Base-by-base conservation (phyloP, 2,113 vertebrate species). In the Tenrec ecaudatus region DNA sequence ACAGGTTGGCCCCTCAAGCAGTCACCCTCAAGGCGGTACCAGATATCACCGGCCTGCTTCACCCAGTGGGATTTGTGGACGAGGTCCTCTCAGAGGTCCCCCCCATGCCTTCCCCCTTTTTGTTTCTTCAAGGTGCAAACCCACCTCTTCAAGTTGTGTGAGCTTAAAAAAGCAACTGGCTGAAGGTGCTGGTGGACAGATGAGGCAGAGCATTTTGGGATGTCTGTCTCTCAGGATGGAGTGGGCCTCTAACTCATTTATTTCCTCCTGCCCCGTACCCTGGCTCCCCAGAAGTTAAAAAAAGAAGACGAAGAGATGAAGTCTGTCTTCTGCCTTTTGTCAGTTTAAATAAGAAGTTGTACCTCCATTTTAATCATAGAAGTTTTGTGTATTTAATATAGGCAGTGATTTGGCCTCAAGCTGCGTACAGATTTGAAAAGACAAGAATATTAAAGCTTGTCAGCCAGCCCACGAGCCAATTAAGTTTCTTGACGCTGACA, bases 381-480 rank as follows among this genome's bases (percentile, higher is more conserved):
- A 76, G 78, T 71, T 71, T 27, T 86, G 95, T 69, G 3, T 89
- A 66, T 95, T 97, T 96, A 71, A 93, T 93, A 77, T 20, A 91
- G 84, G 36, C 57, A 62, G 43, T 68, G 80, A 69, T 95, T 58
- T 95, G 91, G 89, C 96, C 96, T 96, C 82, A 85, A 95, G 87
- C 95, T 91, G 90, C 83, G 80, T 94, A 96, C 95, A 96, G 91
- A 94, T 95, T 90, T 96, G 86, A 96, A 87, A 80, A 96, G 95
- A 95, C 93, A 71, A 94, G 97, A 96, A 95, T 89, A 76, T 94
- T 89, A 91, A 86, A 76, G 38, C 73, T 95, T 96, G 95, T 94
- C 84, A 94, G 85, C 58, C 94, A 96, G n/a, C 88, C 90, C 92
- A 89, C 60, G 92, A 95, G 68, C 77, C 96, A 97, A 90, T 97